Percentiles rank a stretch among this genome's conserved stretches.
phyloP scores from a whole-genome alignment of 2,113 vertebrate genomes.

The Orcinus orca region DNA sequence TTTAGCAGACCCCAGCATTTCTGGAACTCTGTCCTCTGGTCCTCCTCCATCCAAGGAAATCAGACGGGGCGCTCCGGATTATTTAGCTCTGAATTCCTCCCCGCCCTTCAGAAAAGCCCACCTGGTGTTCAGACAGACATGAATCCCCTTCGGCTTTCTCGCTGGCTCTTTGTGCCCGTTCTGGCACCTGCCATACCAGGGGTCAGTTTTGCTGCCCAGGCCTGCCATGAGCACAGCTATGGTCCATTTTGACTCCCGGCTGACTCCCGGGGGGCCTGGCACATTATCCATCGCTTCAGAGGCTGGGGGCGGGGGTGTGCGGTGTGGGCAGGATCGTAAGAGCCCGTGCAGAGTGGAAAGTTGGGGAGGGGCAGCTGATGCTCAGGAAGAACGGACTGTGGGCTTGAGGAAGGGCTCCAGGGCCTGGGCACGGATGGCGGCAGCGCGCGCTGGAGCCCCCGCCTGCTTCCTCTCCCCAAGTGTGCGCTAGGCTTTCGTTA shows the following conservation, averaged over 20 bases:
- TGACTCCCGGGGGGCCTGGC: neutral
- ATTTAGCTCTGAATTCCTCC: neutral
- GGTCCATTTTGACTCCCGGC: neutral
- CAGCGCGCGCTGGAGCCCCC: neutral
- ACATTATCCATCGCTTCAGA: neutral
- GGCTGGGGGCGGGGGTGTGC: neutral
- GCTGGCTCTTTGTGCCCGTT: neutral
- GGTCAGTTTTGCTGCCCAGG: rapidly evolving
- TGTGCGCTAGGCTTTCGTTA: conserved; percentile 71
- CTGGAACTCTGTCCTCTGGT: neutral
- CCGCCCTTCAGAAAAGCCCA: neutral
- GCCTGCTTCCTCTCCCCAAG: neutral
- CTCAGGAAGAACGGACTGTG: no score
- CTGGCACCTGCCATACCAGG: neutral
- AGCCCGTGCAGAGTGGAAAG: neutral
- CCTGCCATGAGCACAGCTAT: neutral
- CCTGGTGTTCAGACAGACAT: neutral
- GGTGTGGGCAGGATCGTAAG: neutral
- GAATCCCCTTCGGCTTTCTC: neutral
- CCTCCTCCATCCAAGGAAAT: neutral
- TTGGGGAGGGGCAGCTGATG: neutral
- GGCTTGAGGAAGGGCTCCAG: neutral
- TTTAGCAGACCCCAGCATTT: neutral
- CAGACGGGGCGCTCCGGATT: neutral
- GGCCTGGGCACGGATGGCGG: neutral